Conservation (phyloP, 1,140 invertebrate species). For the Drosophila burlai region DNA sequence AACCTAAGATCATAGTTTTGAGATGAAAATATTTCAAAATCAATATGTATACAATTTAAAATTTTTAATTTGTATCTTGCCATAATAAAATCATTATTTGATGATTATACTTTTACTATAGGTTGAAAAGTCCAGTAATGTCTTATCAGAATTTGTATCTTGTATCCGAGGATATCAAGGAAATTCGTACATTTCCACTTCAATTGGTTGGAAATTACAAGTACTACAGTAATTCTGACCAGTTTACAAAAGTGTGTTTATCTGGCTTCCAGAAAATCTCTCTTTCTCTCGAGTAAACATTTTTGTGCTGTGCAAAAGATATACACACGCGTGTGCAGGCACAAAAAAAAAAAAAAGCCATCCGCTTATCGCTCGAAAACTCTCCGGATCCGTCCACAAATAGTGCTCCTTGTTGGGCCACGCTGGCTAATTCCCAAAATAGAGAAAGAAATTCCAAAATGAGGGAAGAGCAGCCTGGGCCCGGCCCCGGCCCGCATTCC, state of each 20-base stretch:
- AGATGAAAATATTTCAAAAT: not conserved
- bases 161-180: too few relatives aligned
- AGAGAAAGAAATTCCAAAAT: constrained; percentile 67
- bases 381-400: constrained; percentile 29
- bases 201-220: not conserved
- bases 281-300: constrained; percentile 5
- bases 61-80: too few relatives aligned
- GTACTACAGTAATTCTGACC: not conserved
- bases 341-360: constrained; percentile 18
- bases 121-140: not conserved
- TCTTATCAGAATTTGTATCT: not conserved
- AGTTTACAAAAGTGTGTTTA: not conserved
- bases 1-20: not conserved
- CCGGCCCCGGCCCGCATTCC: constrained; percentile 32
- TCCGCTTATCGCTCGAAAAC: constrained; percentile 37
- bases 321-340: constrained; percentile 17
- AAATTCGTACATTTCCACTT: not conserved
- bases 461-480: constrained; percentile 25
- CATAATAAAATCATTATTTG: not conserved
- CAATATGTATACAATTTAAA: not conserved
- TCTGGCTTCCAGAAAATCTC: not conserved
- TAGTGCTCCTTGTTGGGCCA: constrained; percentile 38
- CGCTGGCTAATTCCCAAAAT: constrained; percentile 65
- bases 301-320: constrained; percentile 39
- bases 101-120: not conserved